Base-by-base conservation (phyloP, 2,797 vertebrate genomes). In the Cygnus olor region DNA sequence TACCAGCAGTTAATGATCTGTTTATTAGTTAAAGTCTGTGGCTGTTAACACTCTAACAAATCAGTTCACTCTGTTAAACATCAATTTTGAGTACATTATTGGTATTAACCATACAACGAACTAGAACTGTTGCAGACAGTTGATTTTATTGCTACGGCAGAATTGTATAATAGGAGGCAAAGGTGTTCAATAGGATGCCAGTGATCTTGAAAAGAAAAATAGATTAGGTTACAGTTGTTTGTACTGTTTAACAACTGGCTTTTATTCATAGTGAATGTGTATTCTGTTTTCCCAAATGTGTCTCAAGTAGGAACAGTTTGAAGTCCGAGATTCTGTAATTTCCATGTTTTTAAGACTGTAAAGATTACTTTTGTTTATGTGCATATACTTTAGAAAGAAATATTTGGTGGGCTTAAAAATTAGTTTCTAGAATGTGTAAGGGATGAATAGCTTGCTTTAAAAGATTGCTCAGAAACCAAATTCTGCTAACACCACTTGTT, bases 61-160 rank as follows among this genome's bases (percentile, higher is more conserved):
- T 96, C 96, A 92, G 96, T 94, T 96, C 92, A 97, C 95, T 96
- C 97, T 97, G 96, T 97, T 97, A 98, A 97, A 96, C 96, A 97
- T 98, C 97, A 96, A 97, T 97, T 97, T 97, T 95, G 97, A 97
- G 96, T 96, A 90, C 95, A 79, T 94, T 94, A 96, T 96, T 97
- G 97, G 97, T 97, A 97, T 97, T 97, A 97, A 97, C 95, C 95
- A 97, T 97, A 97, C 94, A 93, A 90, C 18, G 4, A 95, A 91
- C 84, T 93, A 95, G 97, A 97, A 97, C 96, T 97, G 83, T 96
- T 97, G 96, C 13, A 68, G 97, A 97, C 97, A 97, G 97, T 97
- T 97, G 97, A 80, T 97, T 98, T 97, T 97, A 98, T 89, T 95
- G 57, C 90, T 20, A 9, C 2, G 1, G 17, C 8, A 64, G 65